These are phyloP conservation scores for Acronicta psi DNA, from an alignment of 2,888 invertebrate species.

Conservation along the genomic window DNA sequence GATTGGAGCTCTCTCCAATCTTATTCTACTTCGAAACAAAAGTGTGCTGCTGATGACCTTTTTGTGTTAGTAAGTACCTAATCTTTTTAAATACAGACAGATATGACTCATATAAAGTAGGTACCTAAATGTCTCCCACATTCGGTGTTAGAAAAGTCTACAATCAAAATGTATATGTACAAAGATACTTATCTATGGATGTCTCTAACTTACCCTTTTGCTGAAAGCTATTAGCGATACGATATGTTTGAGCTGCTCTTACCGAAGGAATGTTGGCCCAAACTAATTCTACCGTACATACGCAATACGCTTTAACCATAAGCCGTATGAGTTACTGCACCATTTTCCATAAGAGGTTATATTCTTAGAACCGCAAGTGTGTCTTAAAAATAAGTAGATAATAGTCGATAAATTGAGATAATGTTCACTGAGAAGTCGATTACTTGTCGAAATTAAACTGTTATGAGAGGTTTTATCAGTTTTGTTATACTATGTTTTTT, in stretches of 20 bases:
- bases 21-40: no score
- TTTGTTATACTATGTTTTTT: neutral
- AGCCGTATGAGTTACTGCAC: conserved; percentile 19
- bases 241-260: conserved; percentile 6
- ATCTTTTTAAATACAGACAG: neutral
- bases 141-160: neutral
- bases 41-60: conserved; percentile 24
- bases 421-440: conserved; percentile 76
- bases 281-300: conserved; percentile 11
- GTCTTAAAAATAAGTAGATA: conserved; percentile 60
- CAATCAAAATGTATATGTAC: neutral
- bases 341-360: conserved; percentile 24
- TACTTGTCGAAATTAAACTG: conserved; percentile 63
- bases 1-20: no score
- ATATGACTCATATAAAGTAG: neutral
- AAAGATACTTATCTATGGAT: neutral
- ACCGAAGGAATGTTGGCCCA: neutral
- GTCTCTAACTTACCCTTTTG: conserved; percentile 6
- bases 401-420: conserved; percentile 73
- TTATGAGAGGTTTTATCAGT: conserved; percentile 3
- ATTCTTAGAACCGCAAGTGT: conserved; percentile 37
- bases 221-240: conserved; percentile 7
- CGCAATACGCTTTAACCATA: conserved; percentile 11
- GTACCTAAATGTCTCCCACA: neutral
- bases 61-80: neutral